Conservation (phyloP, 1,140 invertebrate genomes). For the Alviniconcha marisindica region DNA sequence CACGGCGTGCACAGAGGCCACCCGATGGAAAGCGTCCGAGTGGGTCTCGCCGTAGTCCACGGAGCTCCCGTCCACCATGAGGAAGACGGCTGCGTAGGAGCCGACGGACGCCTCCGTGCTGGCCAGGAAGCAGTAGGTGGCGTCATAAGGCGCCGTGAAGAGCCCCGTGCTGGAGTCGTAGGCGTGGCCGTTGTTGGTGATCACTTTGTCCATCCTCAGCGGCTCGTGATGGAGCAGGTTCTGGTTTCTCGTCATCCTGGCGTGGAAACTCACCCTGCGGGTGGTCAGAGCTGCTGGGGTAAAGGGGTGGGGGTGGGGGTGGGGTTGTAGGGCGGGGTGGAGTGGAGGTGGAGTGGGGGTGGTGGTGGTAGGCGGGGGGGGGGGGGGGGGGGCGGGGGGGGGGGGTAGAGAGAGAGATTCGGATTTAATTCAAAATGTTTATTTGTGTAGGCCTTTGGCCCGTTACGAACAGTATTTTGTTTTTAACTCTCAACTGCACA, state of each 20-base stretch:
- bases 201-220: neutral
- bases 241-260: neutral
- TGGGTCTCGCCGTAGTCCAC: neutral
- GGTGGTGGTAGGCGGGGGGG: too few relatives aligned
- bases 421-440: too few relatives aligned
- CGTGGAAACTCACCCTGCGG: neutral
- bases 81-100: neutral
- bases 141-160: neutral
- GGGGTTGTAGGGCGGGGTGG: too few relatives aligned
- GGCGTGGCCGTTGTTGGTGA: neutral
- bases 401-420: too few relatives aligned
- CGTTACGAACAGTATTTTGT: too few relatives aligned
- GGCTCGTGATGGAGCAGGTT: neutral
- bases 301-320: too few relatives aligned
- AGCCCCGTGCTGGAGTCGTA: neutral
- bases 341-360: too few relatives aligned
- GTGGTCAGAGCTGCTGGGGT: too few relatives aligned
- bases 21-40: neutral
- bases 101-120: neutral
- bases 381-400: too few relatives aligned
- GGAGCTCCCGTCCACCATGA: neutral
- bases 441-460: too few relatives aligned
- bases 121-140: neutral
- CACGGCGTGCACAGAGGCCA: neutral
- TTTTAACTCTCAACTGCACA: too few relatives aligned